Evolutionary conservation across 2,797 vertebrate genomes (phyloP).

Genomic region (Echeneis naucrates): DNA sequence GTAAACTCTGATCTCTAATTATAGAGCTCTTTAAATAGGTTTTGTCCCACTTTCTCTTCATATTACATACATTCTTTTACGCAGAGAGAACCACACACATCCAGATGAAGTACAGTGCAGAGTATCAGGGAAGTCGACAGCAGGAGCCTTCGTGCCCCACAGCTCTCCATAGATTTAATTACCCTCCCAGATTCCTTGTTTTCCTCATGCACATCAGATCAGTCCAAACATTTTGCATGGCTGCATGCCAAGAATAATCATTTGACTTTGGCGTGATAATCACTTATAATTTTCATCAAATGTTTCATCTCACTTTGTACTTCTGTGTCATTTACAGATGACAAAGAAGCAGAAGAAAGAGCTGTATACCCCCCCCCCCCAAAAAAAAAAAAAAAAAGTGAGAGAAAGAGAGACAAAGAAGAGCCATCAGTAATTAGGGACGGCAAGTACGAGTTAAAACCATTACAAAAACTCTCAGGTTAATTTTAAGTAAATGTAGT

Average conservation of each 20-base stretch:
- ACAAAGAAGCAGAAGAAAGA: background rate
- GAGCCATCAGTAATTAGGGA: constrained; percentile 12
- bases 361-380: background rate
- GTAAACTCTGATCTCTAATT: constrained; percentile 60
- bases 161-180: constrained; percentile 65
- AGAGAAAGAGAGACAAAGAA: background rate
- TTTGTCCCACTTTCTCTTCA: constrained; percentile 66
- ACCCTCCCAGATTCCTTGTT: constrained; percentile 67
- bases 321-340: background rate
- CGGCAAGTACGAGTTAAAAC: constrained; percentile 4
- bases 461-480: constrained; percentile 30
- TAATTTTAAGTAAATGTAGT: constrained; percentile 58
- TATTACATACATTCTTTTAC: constrained; percentile 43
- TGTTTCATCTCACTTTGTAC: background rate
- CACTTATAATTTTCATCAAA: background rate
- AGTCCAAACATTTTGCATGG: constrained; percentile 11
- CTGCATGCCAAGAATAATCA: background rate
- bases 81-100: constrained; percentile 31
- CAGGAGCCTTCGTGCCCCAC: constrained; percentile 50
- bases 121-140: constrained; percentile 30
- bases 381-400: constrained; percentile 7
- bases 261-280: constrained; percentile 5
- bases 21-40: constrained; percentile 62
- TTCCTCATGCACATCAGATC: constrained; percentile 40
- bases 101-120: constrained; percentile 17